phyloP scores from a whole-genome alignment of 2,888 invertebrate genomes.

The Aelia acuminata region DNA sequence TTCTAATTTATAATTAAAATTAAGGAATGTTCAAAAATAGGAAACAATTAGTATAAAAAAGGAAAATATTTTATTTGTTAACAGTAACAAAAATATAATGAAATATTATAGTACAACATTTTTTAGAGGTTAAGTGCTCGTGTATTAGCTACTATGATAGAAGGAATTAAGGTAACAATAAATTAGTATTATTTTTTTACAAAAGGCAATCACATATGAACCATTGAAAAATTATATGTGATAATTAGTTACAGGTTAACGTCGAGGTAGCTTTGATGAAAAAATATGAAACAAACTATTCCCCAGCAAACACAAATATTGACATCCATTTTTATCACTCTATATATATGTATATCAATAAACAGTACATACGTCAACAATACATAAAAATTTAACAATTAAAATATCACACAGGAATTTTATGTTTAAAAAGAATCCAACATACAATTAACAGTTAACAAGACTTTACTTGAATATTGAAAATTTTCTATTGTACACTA shows the following conservation, averaged over 20 bases:
- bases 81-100: conserved; percentile 48
- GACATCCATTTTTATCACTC: background rate
- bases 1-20: background rate
- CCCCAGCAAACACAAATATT: background rate
- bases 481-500: conserved; percentile 16
- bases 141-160: background rate
- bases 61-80: conserved; percentile 45
- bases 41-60: conserved; percentile 5
- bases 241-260: background rate
- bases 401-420: conserved; percentile 31
- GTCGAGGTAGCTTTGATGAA: conserved; percentile 36
- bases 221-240: conserved; percentile 15
- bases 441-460: background rate
- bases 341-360: background rate
- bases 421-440: background rate
- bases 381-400: background rate
- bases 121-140: background rate
- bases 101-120: conserved; percentile 33
- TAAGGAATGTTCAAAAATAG: background rate
- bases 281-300: conserved; percentile 37
- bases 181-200: background rate
- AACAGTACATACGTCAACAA: conserved; percentile 8
- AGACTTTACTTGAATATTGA: background rate
- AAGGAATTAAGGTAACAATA: conserved; percentile 23
- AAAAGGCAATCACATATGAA: background rate